A percentile compares a stretch with the other conserved stretches of the same genome.
Conservation (phyloP, 2,888 invertebrate species). For the Plebejus melissa region DNA sequence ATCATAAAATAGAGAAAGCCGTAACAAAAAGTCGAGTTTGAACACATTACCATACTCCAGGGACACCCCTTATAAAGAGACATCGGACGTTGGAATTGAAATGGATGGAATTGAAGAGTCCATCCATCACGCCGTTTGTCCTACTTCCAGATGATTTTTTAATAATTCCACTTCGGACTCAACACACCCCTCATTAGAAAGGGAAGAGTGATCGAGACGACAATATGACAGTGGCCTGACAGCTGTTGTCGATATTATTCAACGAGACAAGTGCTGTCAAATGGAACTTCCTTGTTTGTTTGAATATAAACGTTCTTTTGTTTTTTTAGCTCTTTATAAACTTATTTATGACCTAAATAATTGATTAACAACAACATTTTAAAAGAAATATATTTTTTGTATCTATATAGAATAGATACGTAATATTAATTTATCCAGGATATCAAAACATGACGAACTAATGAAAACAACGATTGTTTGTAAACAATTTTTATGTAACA, state of each 20-base stretch:
- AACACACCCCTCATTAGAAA: slow-evolving; percentile 60
- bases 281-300: slow-evolving; percentile 8
- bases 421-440: too few species aligned
- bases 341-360: neutral
- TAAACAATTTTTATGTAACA: neutral
- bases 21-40: slow-evolving; percentile 50
- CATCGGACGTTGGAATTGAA: slow-evolving; percentile 65
- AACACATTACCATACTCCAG: slow-evolving; percentile 60
- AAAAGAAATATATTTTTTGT: neutral
- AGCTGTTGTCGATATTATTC: slow-evolving; percentile 58
- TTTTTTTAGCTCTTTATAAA: neutral
- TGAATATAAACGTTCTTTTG: neutral
- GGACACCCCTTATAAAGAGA: slow-evolving; percentile 67
- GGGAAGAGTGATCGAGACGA: slow-evolving; percentile 60
- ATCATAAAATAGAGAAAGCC: neutral
- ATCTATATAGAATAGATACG: too few species aligned
- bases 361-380: neutral
- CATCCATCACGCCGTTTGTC: slow-evolving; percentile 71
- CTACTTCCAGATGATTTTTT: slow-evolving; percentile 75
- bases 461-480: too few species aligned
- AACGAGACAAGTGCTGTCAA: slow-evolving; percentile 41
- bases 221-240: slow-evolving; percentile 73
- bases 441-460: too few species aligned
- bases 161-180: slow-evolving; percentile 68
- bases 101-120: slow-evolving; percentile 74